Conservation (phyloP, 2,797 vertebrate species). For the Lycodopsis pacificus region DNA sequence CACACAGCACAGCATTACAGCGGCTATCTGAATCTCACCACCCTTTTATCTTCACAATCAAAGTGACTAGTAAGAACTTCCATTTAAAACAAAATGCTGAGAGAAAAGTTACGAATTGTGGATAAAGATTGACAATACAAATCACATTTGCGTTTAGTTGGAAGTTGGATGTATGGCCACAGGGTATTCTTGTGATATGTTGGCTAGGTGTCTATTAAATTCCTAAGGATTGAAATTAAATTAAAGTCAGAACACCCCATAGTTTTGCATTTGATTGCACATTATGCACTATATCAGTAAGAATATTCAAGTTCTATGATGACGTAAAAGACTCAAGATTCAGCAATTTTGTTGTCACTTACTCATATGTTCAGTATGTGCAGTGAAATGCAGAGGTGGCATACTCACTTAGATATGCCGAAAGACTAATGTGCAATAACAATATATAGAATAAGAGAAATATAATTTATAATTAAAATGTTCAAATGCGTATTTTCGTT, state of each 20-base stretch:
- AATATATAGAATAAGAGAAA: background rate
- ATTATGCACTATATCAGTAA: background rate
- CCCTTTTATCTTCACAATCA: background rate
- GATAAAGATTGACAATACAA: background rate
- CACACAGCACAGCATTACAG: conserved; percentile 3
- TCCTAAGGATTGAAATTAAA: background rate
- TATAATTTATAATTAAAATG: background rate
- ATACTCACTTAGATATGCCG: background rate
- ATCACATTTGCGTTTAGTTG: conserved; percentile 2
- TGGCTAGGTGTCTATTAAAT: background rate
- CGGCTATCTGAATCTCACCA: conserved; percentile 4
- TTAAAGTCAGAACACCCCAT: background rate
- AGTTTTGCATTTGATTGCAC: background rate
- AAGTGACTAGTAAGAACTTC: background rate
- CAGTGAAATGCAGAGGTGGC: background rate
- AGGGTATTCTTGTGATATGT: background rate
- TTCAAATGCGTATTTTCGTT: background rate
- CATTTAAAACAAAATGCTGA: background rate
- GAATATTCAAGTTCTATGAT: background rate
- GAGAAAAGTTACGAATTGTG: background rate
- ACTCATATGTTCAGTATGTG: background rate
- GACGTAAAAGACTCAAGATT: background rate
- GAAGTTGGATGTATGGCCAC: background rate
- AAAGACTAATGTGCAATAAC: background rate
- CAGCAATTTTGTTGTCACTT: background rate